Evolutionary conservation across 2,797 vertebrate genomes (phyloP), one percentile per base, ranked within the genome.

Genomic region (Epinephelus awoara): DNA sequence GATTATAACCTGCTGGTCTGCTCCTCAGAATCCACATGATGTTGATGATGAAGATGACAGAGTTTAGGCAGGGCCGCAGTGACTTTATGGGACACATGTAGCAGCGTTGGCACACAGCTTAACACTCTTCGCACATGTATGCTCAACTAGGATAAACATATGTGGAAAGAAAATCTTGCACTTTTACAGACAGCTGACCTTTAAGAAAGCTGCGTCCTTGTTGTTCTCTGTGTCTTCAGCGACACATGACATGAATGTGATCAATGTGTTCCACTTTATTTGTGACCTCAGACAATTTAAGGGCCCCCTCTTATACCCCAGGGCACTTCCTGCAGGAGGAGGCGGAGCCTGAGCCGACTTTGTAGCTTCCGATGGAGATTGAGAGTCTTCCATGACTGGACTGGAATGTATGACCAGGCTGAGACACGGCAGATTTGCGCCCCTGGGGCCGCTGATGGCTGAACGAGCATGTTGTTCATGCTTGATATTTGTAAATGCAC

Each of bases 361-460:
- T 74, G 56, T 75, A 58, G 47, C 66, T 79, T 77, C 69, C 6
- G 7, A 63, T 66, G 7, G 47, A 55, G 82, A 85, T 11, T 42
- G 63, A 76, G 75, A 80, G 68, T 79, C 82, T 67, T 84, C 82
- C 76, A 67, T 66, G 89, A 75, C 77, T 78, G 66, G 77, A 55
- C 40, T 62, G 81, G 89, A 92, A 92, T 91, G 89, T 84, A 27
- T 79, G 89, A 82, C 66, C 10, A 11, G 38, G 70, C 76, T 64
- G 73, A 85, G 52, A 87, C 82, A 50, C 44, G 58, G 61, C 52
- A 68, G 14, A 72, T 77, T 75, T 84, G 29, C 71, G 74, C 19
- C 73, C 62, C 47, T 0, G 29, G 66, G 70, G 54, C 62, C 19
- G 68, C 27, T 78, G 57, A 80, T 70, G 55, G 74, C 63, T 79